A percentile compares a stretch with the other conserved stretches of the same genome.
phyloP scores from a whole-genome alignment of 2,797 vertebrate genomes.

The Myripristis murdjan region DNA sequence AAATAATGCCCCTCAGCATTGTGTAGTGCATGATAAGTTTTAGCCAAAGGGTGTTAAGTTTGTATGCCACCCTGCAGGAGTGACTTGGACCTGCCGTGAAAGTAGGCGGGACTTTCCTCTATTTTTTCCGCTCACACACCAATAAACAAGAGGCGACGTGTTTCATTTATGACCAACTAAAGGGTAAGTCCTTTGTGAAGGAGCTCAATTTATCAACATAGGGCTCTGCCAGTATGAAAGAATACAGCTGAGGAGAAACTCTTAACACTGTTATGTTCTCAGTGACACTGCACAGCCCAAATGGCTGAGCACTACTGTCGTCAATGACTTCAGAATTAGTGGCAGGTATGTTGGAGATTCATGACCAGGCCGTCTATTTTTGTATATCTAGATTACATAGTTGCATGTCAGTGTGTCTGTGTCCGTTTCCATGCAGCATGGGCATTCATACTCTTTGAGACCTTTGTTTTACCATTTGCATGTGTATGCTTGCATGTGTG shows the following conservation, averaged over 20 bases:
- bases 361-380: conserved; percentile 42
- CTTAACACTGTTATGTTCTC: conserved; percentile 12
- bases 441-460: conserved; percentile 25
- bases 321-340: conserved; percentile 34
- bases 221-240: conserved; percentile 40
- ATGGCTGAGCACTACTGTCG: background rate
- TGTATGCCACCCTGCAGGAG: conserved; percentile 15
- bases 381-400: background rate
- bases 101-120: conserved; percentile 50
- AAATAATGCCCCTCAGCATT: too few species aligned
- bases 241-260: conserved; percentile 45
- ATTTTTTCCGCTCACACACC: conserved; percentile 37
- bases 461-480: conserved; percentile 47
- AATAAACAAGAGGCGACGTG: conserved; percentile 57
- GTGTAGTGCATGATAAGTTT: background rate
- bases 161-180: conserved; percentile 56
- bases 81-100: conserved; percentile 27
- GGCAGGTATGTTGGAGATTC: conserved; percentile 65
- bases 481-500: conserved; percentile 36
- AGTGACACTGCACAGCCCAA: background rate
- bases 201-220: conserved; percentile 14
- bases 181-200: conserved; percentile 55
- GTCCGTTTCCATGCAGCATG: background rate
- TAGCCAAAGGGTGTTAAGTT: conserved; percentile 9
- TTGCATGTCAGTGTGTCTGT: background rate